A percentile compares a stretch with the other conserved stretches of the same genome.
These are phyloP conservation scores for Ophion ellenae DNA, from an alignment of 2,888 invertebrate genomes.

Conservation along the genomic window DNA sequence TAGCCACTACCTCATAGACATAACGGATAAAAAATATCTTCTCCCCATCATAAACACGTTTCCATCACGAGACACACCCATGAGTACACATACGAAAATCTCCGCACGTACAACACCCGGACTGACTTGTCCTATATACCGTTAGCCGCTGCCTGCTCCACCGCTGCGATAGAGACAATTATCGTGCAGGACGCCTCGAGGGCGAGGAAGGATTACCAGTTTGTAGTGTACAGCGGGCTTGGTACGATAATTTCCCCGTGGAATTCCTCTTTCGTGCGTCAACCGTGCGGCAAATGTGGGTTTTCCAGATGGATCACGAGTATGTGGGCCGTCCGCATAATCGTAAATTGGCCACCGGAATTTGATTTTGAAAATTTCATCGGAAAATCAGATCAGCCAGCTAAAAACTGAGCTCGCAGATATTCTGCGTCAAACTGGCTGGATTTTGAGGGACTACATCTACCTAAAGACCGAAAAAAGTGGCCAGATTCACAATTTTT, in stretches of 20 bases:
- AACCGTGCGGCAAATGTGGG: slow-evolving; percentile 9
- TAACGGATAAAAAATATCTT: not conserved
- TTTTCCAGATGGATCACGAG: slow-evolving; percentile 4
- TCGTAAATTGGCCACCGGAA: too few relatives aligned
- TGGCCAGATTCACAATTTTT: too few relatives aligned
- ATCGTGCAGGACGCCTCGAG: slow-evolving; percentile 51
- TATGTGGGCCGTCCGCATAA: not conserved
- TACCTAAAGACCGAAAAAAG: too few relatives aligned
- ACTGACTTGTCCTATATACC: slow-evolving; percentile 58
- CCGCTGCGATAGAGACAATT: slow-evolving; percentile 52
- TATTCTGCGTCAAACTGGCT: too few relatives aligned
- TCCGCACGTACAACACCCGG: slow-evolving; percentile 43
- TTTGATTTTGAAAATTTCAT: too few relatives aligned
- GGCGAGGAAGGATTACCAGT: slow-evolving; percentile 27
- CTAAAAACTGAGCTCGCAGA: too few relatives aligned
- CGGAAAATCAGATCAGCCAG: too few relatives aligned
- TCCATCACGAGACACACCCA: slow-evolving; percentile 32
- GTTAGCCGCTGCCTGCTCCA: slow-evolving; percentile 56
- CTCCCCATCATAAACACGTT: slow-evolving; percentile 2
- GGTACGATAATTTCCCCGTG: slow-evolving; percentile 44
- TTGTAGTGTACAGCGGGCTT: slow-evolving; percentile 32
- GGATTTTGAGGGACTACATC: too few relatives aligned
- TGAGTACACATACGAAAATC: slow-evolving; percentile 26
- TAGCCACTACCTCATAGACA: not conserved
- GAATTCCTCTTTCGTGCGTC: slow-evolving; percentile 29